phyloP scores from a whole-genome alignment of 2,888 invertebrate species.

The Diadromus collaris region DNA sequence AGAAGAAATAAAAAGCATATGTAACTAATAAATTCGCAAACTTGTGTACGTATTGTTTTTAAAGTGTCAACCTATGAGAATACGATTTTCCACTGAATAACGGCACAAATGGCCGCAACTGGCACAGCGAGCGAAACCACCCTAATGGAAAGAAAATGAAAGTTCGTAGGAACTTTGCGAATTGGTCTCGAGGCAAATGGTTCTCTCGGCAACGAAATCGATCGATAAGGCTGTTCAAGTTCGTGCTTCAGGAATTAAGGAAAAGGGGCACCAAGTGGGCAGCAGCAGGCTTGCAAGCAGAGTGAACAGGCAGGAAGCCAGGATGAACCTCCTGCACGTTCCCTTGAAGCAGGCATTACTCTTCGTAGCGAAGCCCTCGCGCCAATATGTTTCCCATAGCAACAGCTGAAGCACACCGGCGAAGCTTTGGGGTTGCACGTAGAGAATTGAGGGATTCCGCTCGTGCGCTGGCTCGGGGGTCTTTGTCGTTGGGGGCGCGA shows the following conservation, averaged over 20 bases:
- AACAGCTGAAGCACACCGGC: slow-evolving; percentile 70
- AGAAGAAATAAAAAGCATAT: neutral
- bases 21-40: neutral
- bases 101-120: neutral
- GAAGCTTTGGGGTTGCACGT: slow-evolving; percentile 47
- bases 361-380: slow-evolving; percentile 74
- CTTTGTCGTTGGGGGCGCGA: slow-evolving; percentile 71
- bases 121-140: neutral
- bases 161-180: neutral
- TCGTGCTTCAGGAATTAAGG: neutral
- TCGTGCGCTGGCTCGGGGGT: slow-evolving; percentile 64
- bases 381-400: slow-evolving; percentile 70
- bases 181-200: slow-evolving; percentile 1
- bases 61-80: no score
- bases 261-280: slow-evolving; percentile 8
- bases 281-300: slow-evolving; percentile 23
- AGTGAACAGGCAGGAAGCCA: slow-evolving; percentile 44
- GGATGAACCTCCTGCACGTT: slow-evolving; percentile 25
- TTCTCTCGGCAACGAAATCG: slow-evolving; percentile 33
- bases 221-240: slow-evolving; percentile 39
- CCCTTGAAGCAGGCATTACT: slow-evolving; percentile 78
- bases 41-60: no score
- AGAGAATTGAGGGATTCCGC: slow-evolving; percentile 40
- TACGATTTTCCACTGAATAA: neutral
- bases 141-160: neutral